These are phyloP conservation scores for Hydractinia echinata DNA, from an alignment of 30 jellyfish, hydroid and myxozoan species.

Conservation along the genomic window DNA sequence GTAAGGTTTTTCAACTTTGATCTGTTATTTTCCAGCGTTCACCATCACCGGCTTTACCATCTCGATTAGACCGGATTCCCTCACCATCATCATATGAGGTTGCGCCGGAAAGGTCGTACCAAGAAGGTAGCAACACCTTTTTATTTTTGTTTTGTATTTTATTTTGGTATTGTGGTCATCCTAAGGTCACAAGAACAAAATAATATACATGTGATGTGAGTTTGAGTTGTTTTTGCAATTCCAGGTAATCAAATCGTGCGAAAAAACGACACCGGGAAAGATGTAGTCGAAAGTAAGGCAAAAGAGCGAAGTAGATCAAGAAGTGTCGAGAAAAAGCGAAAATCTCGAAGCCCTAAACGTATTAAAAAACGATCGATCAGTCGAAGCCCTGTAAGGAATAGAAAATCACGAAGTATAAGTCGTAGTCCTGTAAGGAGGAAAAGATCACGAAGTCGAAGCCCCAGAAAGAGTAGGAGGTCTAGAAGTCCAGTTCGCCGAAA, in stretches of 20 bases:
- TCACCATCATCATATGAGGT: slow-evolving; percentile 6
- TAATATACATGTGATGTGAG: too few relatives aligned
- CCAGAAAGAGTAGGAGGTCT: slow-evolving; percentile 20
- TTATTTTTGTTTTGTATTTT: too few relatives aligned
- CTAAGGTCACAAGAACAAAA: too few relatives aligned
- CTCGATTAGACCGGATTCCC: slow-evolving; percentile 24
- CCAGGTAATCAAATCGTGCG: too few relatives aligned
- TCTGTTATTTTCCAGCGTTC: neutral
- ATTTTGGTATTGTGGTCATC: too few relatives aligned
- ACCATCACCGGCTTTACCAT: slow-evolving; percentile 15
- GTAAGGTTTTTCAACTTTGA: neutral
- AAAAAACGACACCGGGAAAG: too few relatives aligned
- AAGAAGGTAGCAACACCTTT: too few relatives aligned
- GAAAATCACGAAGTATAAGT: slow-evolving; percentile 15
- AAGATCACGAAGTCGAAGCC: slow-evolving; percentile 33
- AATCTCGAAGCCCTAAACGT: slow-evolving; percentile 19
- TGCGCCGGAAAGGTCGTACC: too few relatives aligned
- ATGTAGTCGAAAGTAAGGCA: too few relatives aligned
- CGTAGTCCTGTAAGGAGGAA: slow-evolving; percentile 23
- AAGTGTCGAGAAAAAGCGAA: slow-evolving; percentile 35
- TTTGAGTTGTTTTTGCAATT: too few relatives aligned
- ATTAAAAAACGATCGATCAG: slow-evolving; percentile 21
- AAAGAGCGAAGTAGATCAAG: slow-evolving; percentile 26
- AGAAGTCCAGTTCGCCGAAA: slow-evolving; percentile 7
- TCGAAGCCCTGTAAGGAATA: slow-evolving; percentile 26